Evolutionary conservation across 1,140 invertebrate species (phyloP).

Genomic region (Nasonia longicornis): DNA sequence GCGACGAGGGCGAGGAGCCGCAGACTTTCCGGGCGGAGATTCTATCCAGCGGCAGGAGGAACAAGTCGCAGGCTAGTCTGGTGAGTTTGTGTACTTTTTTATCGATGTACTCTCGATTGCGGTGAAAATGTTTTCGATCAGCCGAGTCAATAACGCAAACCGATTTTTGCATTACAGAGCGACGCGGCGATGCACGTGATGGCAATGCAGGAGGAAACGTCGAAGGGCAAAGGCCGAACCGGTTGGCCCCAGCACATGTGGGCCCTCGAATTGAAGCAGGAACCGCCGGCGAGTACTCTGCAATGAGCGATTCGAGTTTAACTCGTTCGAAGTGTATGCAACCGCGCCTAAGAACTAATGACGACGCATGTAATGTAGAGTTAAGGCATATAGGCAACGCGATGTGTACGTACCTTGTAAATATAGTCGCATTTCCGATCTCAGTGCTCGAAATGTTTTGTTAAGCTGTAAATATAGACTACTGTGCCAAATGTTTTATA

Average conservation of each 20-base stretch:
- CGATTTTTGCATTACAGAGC: constrained; percentile 55
- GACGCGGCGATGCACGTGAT: constrained; percentile 54
- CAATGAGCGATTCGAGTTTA: constrained; percentile 40
- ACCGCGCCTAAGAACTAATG: too few species aligned
- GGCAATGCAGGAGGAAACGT: constrained; percentile 59
- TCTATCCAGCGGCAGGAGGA: constrained; percentile 67
- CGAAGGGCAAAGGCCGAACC: constrained; percentile 82
- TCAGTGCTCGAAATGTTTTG: constrained; percentile 6
- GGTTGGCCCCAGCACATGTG: constrained; percentile 97
- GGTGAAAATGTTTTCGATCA: neutral
- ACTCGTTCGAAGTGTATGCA: neutral
- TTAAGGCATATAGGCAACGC: neutral
- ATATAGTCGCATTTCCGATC: constrained; percentile 30
- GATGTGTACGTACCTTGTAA: neutral
- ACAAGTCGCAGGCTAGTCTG: constrained; percentile 58
- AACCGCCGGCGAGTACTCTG: constrained; percentile 67
- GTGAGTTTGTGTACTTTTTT: constrained; percentile 47
- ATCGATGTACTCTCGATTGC: too few species aligned
- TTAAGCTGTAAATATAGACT: constrained; percentile 18
- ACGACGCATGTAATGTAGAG: neutral
- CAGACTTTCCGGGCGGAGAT: constrained; percentile 82
- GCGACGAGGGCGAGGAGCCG: constrained; percentile 77
- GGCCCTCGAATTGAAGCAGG: constrained; percentile 88
- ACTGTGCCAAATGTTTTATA: neutral
- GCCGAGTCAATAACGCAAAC: neutral